Conservation (phyloP, 2,797 vertebrate species). For the Austrolebias charrua region DNA sequence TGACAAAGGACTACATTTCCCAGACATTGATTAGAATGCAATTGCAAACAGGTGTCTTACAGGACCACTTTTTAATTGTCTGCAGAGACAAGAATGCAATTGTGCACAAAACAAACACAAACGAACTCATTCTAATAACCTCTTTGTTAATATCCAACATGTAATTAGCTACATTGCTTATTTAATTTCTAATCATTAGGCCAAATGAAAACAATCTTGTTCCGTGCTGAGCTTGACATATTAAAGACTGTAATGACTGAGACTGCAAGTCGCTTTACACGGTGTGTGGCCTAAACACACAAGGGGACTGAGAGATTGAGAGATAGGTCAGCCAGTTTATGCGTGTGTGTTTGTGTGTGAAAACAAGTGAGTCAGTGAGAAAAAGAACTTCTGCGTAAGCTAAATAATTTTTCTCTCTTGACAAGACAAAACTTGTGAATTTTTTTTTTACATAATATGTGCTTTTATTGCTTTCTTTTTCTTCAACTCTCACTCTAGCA, state of each 20-base stretch:
- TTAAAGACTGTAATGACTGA: constrained; percentile 60
- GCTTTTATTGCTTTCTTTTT: constrained; percentile 20
- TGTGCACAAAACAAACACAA: constrained; percentile 37
- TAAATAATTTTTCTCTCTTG: constrained; percentile 26
- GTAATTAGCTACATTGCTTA: constrained; percentile 66
- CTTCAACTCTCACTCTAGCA: constrained; percentile 16
- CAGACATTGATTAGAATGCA: constrained; percentile 67
- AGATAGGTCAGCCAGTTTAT: constrained; percentile 17
- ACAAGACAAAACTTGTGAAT: constrained; percentile 13
- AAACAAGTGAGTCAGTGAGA: constrained; percentile 2
- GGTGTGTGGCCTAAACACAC: constrained; percentile 45
- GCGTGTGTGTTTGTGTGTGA: constrained; percentile 16
- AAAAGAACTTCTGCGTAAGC: constrained; percentile 19
- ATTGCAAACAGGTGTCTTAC: constrained; percentile 66
- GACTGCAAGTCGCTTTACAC: constrained; percentile 43
- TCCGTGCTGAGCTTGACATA: constrained; percentile 56
- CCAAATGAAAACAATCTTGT: constrained; percentile 68
- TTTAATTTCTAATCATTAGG: constrained; percentile 77
- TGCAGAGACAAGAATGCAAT: constrained; percentile 41
- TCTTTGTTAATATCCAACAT: constrained; percentile 64
- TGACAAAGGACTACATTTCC: constrained; percentile 48
- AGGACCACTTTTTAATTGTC: constrained; percentile 64
- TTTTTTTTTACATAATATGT: constrained; percentile 12
- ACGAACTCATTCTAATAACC: constrained; percentile 61
- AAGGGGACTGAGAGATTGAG: constrained; percentile 17